phyloP scores from a whole-genome alignment of 2,797 vertebrate genomes.

The Scyliorhinus canicula region DNA sequence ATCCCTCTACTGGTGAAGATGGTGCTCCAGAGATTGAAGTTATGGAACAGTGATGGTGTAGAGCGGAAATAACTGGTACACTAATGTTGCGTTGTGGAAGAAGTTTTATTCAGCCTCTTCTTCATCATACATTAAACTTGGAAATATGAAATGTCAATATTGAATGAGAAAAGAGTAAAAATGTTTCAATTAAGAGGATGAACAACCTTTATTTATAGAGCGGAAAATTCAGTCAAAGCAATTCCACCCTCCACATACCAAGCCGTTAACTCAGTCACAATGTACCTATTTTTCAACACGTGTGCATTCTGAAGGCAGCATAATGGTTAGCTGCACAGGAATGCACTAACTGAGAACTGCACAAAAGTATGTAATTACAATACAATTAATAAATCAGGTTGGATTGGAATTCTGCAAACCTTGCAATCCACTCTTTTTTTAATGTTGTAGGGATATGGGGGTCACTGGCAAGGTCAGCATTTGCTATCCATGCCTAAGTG shows the following conservation, averaged over 20 bases:
- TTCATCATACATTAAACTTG: not conserved
- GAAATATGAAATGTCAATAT: not conserved
- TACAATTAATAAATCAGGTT: not conserved
- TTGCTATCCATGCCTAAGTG: too few species aligned
- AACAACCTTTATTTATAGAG: not conserved
- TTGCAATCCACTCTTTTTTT: not conserved
- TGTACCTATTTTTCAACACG: not conserved
- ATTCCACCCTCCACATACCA: not conserved
- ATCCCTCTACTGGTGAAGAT: not conserved
- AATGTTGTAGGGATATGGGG: too few species aligned
- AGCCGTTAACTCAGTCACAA: not conserved
- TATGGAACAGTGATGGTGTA: not conserved
- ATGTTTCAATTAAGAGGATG: not conserved
- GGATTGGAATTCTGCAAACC: not conserved
- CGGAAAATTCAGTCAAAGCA: not conserved
- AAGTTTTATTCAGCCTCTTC: not conserved
- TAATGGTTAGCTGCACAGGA: not conserved
- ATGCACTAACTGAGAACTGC: not conserved
- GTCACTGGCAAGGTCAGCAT: too few species aligned
- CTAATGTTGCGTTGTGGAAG: not conserved
- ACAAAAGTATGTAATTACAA: not conserved
- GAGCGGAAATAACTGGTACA: not conserved
- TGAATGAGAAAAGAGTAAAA: not conserved
- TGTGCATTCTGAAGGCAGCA: not conserved
- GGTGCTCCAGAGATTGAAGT: not conserved